phyloP scores from a whole-genome alignment of 2,888 invertebrate species.

The Conchocele bisecta region DNA sequence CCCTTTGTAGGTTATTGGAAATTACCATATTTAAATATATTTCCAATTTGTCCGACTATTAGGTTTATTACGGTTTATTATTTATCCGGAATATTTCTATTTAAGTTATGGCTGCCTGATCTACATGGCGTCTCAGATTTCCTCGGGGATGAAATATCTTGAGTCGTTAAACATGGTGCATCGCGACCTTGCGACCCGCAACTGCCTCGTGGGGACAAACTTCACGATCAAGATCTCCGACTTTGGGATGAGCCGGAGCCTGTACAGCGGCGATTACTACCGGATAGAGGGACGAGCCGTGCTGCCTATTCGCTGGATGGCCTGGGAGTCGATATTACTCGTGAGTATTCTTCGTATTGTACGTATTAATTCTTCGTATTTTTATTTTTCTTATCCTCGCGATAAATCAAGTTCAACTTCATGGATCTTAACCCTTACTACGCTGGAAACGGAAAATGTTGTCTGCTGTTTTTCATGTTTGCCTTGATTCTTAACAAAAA shows the following conservation, averaged over 20 bases:
- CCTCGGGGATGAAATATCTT: conserved; percentile 94
- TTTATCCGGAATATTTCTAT: too few species aligned
- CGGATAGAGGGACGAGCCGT: conserved; percentile 91
- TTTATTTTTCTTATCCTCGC: too few species aligned
- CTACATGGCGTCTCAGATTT: conserved; percentile 92
- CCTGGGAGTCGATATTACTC: conserved; percentile 91
- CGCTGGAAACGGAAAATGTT: too few species aligned
- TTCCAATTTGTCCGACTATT: too few species aligned
- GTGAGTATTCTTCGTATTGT: conserved; percentile 63
- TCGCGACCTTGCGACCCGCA: conserved; percentile 93
- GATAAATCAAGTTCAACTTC: too few species aligned
- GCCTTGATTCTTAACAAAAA: too few species aligned
- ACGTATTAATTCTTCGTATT: too few species aligned
- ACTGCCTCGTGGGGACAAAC: conserved; percentile 92
- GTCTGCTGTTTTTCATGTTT: too few species aligned
- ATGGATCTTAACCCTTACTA: too few species aligned
- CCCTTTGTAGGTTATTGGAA: too few species aligned
- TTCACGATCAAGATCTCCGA: conserved; percentile 86
- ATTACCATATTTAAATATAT: too few species aligned
- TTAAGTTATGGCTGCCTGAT: conserved; percentile 91
- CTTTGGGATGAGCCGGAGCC: conserved; percentile 82
- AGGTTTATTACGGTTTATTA: too few species aligned
- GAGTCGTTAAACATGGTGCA: conserved; percentile 95
- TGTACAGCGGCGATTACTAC: conserved; percentile 89
- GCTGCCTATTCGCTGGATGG: conserved; percentile 94